These are phyloP conservation scores for Saccopteryx leptura DNA, from an alignment of 2,113 vertebrate genomes.

Conservation along the genomic window DNA sequence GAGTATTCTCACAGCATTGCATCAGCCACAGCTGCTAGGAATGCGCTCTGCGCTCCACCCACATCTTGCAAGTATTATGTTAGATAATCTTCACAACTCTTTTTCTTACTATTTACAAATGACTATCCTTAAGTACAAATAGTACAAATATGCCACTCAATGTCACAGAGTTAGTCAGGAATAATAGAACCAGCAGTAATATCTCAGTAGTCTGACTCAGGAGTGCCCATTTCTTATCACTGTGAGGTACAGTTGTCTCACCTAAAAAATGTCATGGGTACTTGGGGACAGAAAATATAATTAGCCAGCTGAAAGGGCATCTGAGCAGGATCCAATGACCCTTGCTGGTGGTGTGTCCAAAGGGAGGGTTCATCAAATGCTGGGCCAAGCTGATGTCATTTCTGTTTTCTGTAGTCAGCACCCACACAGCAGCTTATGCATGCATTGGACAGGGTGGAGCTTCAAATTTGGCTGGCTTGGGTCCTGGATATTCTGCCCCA, in stretches of 20 bases:
- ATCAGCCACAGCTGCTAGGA: too few species aligned
- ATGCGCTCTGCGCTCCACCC: too few species aligned
- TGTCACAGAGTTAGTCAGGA: background rate
- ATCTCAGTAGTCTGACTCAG: background rate
- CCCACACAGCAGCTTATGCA: too few species aligned
- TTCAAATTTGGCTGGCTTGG: too few species aligned
- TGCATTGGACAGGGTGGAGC: too few species aligned
- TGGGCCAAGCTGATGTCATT: too few species aligned
- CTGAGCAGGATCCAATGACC: too few species aligned
- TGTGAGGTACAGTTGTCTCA: background rate
- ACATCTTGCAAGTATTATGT: background rate
- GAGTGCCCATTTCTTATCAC: background rate
- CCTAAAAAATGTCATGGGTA: background rate
- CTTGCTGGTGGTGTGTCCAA: too few species aligned
- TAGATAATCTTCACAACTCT: background rate
- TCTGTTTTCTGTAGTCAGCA: too few species aligned
- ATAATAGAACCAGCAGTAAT: background rate
- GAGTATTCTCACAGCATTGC: too few species aligned
- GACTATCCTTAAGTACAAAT: background rate
- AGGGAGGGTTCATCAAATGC: too few species aligned
- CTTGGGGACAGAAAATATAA: background rate
- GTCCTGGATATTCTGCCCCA: too few species aligned
- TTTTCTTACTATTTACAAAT: background rate
- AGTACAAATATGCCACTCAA: background rate
- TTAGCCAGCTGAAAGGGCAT: background rate